Conservation (phyloP, 2,113 vertebrate species). For the Cranoglanis bouderius region DNA sequence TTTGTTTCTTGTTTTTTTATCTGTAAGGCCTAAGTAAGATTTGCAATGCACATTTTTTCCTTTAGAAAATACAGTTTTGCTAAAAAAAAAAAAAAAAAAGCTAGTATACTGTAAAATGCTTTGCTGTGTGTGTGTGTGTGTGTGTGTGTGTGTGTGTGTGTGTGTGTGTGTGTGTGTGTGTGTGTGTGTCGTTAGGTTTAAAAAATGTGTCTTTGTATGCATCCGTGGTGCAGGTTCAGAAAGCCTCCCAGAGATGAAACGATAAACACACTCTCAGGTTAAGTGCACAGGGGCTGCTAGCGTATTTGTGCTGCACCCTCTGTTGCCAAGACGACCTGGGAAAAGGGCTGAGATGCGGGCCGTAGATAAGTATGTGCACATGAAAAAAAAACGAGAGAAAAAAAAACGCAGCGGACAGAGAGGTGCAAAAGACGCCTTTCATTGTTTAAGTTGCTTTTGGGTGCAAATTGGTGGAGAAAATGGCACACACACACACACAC, state of each 20-base stretch:
- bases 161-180: background rate
- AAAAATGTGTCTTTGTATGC: constrained; percentile 24
- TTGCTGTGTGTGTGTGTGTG: background rate
- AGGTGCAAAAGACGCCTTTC: constrained; percentile 10
- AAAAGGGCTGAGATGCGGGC: constrained; percentile 73
- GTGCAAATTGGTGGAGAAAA: constrained; percentile 21
- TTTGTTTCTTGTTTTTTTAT: background rate
- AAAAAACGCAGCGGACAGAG: background rate
- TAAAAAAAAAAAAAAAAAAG: background rate
- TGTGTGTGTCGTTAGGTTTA: constrained; percentile 23
- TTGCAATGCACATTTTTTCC: background rate
- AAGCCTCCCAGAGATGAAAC: constrained; percentile 66
- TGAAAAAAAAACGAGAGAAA: constrained; percentile 9
- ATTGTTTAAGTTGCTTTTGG: constrained; percentile 34
- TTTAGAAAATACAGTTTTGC: background rate
- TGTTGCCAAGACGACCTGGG: constrained; percentile 73
- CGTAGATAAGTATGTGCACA: constrained; percentile 63
- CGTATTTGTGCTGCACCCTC: constrained; percentile 59
- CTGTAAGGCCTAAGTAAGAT: background rate
- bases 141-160: background rate
- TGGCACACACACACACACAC: background rate
- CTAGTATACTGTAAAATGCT: background rate
- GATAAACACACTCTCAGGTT: constrained; percentile 65
- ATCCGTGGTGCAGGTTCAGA: constrained; percentile 51
- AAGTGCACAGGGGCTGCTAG: constrained; percentile 60